Conservation (phyloP, 2,797 vertebrate genomes). For the Acanthurus leucopareius region DNA sequence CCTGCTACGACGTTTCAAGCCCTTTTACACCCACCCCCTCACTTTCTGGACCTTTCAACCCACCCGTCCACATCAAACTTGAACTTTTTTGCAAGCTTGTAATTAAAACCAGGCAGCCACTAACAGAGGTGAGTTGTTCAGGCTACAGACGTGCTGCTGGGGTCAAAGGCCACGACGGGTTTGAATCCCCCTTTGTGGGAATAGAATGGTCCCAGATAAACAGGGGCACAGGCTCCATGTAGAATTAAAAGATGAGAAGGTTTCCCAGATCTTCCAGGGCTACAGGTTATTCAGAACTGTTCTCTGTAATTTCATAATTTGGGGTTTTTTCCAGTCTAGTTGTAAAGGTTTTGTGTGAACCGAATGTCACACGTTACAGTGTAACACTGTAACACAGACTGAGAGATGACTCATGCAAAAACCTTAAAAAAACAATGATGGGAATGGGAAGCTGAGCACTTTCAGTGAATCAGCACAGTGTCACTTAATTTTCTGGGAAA, state of each 20-base stretch:
- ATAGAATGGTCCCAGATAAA: conserved; percentile 46
- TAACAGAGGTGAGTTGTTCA: conserved; percentile 77
- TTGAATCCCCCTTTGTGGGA: conserved; percentile 60
- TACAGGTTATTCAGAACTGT: background rate
- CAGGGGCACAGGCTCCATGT: conserved; percentile 5
- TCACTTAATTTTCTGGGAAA: conserved; percentile 43
- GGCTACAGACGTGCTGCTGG: conserved; percentile 73
- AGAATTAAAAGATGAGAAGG: conserved; percentile 31
- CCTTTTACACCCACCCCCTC: background rate
- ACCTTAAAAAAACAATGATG: conserved; percentile 18
- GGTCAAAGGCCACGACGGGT: conserved; percentile 71
- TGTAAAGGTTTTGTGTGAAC: conserved; percentile 26
- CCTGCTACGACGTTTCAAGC: conserved; percentile 39
- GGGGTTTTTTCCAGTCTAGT: background rate
- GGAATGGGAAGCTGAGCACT: conserved; percentile 23
- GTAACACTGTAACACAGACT: conserved; percentile 2
- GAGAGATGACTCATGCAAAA: conserved; percentile 56
- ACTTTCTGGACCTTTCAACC: conserved; percentile 46
- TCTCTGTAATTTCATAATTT: background rate
- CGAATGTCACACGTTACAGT: background rate
- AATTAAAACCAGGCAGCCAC: conserved; percentile 79
- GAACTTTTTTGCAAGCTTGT: conserved; percentile 58
- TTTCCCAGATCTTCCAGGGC: background rate
- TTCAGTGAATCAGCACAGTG: conserved; percentile 49
- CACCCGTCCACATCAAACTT: conserved; percentile 63